phyloP scores from a whole-genome alignment of 2,797 vertebrate species.

The Cynopterus sphinx region DNA sequence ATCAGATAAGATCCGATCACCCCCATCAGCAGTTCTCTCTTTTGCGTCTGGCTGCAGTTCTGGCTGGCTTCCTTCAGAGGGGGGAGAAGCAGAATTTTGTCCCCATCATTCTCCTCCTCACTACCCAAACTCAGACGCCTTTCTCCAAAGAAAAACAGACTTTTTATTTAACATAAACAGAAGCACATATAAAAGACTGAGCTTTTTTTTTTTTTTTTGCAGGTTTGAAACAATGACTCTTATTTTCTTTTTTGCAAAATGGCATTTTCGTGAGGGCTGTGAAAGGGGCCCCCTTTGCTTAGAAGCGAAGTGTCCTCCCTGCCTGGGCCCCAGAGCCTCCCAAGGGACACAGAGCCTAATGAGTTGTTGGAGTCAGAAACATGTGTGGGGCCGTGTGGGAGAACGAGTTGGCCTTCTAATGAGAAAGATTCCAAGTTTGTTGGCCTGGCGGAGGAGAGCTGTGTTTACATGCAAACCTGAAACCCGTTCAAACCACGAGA shows the following conservation, averaged over 20 bases:
- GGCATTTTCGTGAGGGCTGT: neutral
- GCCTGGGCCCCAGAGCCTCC: neutral
- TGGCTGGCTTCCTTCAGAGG: rapidly evolving
- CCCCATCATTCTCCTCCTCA: neutral
- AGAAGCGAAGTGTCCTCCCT: rapidly evolving
- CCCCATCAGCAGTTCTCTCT: neutral
- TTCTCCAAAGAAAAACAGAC: neutral
- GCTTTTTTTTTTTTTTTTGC: neutral
- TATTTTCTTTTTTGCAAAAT: neutral
- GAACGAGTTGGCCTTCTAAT: constrained; percentile 73
- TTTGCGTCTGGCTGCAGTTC: too few relatives aligned
- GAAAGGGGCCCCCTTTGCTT: neutral
- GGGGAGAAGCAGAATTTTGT: neutral
- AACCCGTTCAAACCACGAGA: constrained; percentile 53
- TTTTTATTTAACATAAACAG: neutral
- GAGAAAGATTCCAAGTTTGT: constrained; percentile 70
- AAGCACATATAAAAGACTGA: neutral
- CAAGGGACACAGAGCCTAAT: neutral
- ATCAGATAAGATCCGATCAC: rapidly evolving
- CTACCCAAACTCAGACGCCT: rapidly evolving
- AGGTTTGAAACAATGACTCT: neutral
- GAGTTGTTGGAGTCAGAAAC: constrained; percentile 72
- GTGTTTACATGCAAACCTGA: constrained; percentile 78
- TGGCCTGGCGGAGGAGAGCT: constrained; percentile 55
- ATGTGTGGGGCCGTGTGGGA: constrained; percentile 76